Conservation (phyloP, 2,797 vertebrate genomes). For the Rousettus madagascariensis region DNA sequence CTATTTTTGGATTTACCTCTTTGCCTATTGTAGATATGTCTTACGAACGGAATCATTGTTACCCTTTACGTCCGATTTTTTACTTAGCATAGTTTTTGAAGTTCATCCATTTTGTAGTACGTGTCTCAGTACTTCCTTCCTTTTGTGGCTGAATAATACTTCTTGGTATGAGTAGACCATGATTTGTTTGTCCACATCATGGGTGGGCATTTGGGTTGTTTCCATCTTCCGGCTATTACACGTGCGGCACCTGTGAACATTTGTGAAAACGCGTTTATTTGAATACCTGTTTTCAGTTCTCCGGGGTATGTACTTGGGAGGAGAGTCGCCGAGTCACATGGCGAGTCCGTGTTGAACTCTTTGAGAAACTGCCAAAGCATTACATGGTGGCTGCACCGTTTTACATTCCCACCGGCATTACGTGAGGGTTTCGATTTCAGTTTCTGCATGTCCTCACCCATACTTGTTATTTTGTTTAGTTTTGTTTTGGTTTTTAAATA, state of each 20-base stretch:
- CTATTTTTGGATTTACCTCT: neutral
- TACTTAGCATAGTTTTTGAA: neutral
- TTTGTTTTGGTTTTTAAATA: neutral
- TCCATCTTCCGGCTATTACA: neutral
- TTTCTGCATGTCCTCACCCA: neutral
- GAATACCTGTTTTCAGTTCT: neutral
- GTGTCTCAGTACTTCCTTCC: neutral
- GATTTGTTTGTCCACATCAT: neutral
- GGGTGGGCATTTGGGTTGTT: neutral
- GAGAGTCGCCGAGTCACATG: neutral
- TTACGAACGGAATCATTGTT: neutral
- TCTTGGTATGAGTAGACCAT: fast-evolving
- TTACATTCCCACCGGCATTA: fast-evolving
- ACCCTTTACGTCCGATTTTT: neutral
- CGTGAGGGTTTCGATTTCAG: neutral
- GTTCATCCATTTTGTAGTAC: fast-evolving
- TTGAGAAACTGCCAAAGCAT: neutral
- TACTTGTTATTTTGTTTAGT: neutral
- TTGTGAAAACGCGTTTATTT: neutral
- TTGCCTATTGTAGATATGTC: neutral
- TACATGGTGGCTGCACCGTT: neutral
- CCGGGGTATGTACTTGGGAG: neutral
- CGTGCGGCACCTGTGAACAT: neutral
- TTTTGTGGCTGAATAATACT: neutral
- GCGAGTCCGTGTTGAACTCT: neutral